Evolutionary conservation across 1,140 invertebrate genomes (phyloP).

Genomic region (Cheumatopsyche charites): DNA sequence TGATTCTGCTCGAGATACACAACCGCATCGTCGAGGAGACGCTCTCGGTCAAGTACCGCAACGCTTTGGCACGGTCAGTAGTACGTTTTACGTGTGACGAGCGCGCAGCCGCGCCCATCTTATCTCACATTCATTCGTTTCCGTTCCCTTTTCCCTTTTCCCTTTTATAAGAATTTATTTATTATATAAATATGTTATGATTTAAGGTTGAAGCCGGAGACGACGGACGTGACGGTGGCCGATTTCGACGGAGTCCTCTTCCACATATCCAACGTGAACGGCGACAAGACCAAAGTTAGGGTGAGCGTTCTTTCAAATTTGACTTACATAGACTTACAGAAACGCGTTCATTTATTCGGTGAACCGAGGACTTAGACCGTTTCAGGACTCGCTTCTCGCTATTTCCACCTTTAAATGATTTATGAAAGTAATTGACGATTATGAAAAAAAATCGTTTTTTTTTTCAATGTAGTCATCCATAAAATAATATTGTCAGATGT

Average conservation of each 20-base stretch:
- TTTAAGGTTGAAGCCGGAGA: conserved; percentile 92
- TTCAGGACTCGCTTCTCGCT: too few relatives aligned
- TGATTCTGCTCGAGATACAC: conserved; percentile 99
- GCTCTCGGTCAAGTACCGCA: conserved; percentile 92
- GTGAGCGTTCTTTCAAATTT: conserved; percentile 74
- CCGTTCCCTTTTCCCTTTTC: conserved; percentile 52
- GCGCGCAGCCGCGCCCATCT: conserved; percentile 48
- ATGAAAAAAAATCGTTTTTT: too few relatives aligned
- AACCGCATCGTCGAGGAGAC: conserved; percentile 98
- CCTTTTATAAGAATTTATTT: conserved; percentile 29
- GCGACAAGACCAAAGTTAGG: conserved; percentile 95
- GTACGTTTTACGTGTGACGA: conserved; percentile 29
- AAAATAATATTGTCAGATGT: too few relatives aligned
- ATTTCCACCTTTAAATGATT: not conserved
- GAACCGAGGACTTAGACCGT: too few relatives aligned
- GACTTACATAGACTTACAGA: too few relatives aligned
- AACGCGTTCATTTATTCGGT: too few relatives aligned
- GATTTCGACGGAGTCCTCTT: conserved; percentile 99
- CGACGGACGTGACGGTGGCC: conserved; percentile 90
- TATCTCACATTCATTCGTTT: conserved; percentile 54
- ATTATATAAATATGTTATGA: conserved; percentile 49
- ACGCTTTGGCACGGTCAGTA: conserved; percentile 91
- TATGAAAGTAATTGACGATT: too few relatives aligned
- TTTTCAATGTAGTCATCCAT: too few relatives aligned
- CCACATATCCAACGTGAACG: conserved; percentile 96